Conservation (phyloP, 2,113 vertebrate species). For the Ibidorhyncha struthersii region DNA sequence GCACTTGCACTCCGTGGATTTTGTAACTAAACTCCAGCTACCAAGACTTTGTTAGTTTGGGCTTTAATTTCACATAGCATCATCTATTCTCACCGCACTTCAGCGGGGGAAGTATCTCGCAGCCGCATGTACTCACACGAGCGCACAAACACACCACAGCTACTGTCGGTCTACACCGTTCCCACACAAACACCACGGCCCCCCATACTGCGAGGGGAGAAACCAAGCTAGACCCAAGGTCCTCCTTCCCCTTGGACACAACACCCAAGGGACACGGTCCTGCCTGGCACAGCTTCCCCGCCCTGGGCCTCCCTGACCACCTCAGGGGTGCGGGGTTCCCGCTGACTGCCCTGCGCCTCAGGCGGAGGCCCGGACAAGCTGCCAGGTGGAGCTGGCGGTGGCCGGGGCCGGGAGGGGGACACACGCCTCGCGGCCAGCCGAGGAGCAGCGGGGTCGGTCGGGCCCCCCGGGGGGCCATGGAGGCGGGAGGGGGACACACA, state of each 20-base stretch:
- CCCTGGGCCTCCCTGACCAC: rapidly evolving
- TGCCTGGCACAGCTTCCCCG: rapidly evolving
- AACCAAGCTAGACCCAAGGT: neutral
- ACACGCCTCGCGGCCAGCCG: neutral
- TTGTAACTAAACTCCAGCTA: neutral
- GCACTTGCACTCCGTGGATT: neutral
- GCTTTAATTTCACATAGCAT: neutral
- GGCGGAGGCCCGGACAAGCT: neutral
- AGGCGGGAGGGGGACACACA: no score
- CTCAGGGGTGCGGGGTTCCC: no score
- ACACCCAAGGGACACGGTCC: neutral
- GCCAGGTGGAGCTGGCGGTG: neutral
- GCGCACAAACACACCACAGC: neutral
- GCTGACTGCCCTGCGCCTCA: neutral
- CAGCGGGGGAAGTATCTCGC: neutral
- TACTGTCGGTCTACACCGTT: rapidly evolving
- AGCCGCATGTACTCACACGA: neutral
- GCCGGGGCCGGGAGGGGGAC: no score
- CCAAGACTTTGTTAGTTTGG: neutral
- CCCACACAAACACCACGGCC: neutral
- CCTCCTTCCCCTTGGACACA: neutral
- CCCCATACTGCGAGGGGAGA: rapidly evolving
- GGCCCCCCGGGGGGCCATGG: no score
- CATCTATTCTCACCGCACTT: neutral
- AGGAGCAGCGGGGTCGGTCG: neutral